Evolutionary conservation across 2,888 invertebrate species (phyloP).

Genomic region (Aphidoletes aphidimyza): DNA sequence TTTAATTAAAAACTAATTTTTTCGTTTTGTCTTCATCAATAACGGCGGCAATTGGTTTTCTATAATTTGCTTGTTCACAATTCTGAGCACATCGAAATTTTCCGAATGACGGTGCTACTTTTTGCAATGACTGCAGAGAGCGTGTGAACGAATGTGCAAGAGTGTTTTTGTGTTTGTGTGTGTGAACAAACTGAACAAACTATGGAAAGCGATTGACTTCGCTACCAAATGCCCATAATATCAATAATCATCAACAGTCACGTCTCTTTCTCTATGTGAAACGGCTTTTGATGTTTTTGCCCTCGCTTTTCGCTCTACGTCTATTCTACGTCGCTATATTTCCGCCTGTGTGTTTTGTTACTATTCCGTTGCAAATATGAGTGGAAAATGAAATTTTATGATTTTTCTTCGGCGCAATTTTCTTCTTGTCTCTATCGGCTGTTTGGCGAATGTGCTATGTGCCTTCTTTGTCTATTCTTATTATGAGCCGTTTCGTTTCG

Average conservation of each 20-base stretch:
- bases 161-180: no score
- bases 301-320: background rate
- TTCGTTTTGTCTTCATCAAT: conserved; percentile 30
- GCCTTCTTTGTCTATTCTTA: background rate
- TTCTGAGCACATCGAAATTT: background rate
- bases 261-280: background rate
- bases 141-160: no score
- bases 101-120: background rate
- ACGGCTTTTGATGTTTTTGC: background rate
- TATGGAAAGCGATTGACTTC: conserved; percentile 35
- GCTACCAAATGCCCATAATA: conserved; percentile 1
- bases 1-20: conserved; percentile 46
- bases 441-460: background rate
- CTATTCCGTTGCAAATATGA: conserved; percentile 13
- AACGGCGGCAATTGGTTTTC: conserved; percentile 7
- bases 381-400: conserved; percentile 45
- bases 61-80: background rate
- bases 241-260: background rate
- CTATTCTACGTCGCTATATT: background rate
- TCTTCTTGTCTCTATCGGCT: background rate
- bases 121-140: background rate
- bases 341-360: background rate
- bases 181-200: no score
- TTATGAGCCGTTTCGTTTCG: background rate
- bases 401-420: conserved; percentile 18